Percentiles rank a stretch among this genome's conserved stretches.
phyloP scores from a whole-genome alignment of 2,888 invertebrate species.

The Drosophila niveifrons region DNA sequence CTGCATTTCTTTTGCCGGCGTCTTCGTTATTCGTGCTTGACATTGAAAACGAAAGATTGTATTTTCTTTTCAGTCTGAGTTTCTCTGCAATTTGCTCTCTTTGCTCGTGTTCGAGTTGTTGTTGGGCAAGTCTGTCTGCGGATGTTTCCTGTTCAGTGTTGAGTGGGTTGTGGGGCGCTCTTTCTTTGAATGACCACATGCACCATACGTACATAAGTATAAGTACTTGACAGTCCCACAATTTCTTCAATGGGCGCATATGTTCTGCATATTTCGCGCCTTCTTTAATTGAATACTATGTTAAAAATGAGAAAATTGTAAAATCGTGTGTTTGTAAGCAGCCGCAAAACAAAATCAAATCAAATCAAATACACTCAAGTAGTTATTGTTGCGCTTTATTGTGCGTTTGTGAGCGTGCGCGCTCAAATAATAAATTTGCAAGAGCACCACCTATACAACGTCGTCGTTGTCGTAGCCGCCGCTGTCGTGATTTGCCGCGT shows the following conservation, averaged over 20 bases:
- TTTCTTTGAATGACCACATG: constrained; percentile 1
- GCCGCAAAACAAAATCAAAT: constrained; percentile 2
- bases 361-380: neutral
- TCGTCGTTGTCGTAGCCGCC: neutral
- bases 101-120: constrained; percentile 11
- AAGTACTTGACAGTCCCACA: neutral
- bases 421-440: constrained; percentile 11
- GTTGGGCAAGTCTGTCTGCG: constrained; percentile 26
- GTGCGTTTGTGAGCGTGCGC: constrained; percentile 18
- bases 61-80: constrained; percentile 24
- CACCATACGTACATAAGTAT: neutral
- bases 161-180: constrained; percentile 13
- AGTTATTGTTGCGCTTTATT: neutral
- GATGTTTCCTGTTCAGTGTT: constrained; percentile 36
- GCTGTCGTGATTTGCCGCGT: constrained; percentile 29
- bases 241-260: neutral
- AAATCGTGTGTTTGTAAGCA: constrained; percentile 11
- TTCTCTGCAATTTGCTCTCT: constrained; percentile 21
- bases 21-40: constrained; percentile 51
- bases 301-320: neutral
- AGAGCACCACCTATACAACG: neutral
- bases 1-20: constrained; percentile 21
- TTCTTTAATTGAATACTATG: constrained; percentile 6
- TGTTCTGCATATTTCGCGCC: constrained; percentile 17
- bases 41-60: constrained; percentile 69